Evolutionary conservation across 2,113 vertebrate genomes (phyloP).

Genomic region (Electrona antarctica): DNA sequence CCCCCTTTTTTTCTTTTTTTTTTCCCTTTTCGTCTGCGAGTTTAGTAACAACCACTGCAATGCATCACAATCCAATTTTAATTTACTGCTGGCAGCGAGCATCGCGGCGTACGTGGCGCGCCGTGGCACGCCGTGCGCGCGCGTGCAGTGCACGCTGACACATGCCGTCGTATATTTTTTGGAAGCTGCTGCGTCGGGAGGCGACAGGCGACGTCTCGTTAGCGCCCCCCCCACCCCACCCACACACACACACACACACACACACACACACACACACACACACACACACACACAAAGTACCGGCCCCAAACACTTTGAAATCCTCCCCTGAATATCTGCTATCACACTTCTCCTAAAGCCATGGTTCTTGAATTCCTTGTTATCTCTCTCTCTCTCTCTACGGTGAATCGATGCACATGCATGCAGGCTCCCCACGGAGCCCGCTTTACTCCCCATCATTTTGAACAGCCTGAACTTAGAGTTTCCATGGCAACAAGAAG

Average conservation of each 20-base stretch:
- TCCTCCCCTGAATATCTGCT: conserved; percentile 28
- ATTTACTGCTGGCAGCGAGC: conserved; percentile 68
- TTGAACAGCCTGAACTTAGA: conserved; percentile 73
- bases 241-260: conserved; percentile 39
- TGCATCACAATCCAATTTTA: conserved; percentile 79
- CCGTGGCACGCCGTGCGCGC: background rate
- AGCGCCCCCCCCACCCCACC: too few species aligned
- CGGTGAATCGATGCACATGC: conserved; percentile 60
- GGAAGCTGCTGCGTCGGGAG: background rate
- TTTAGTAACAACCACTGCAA: conserved; percentile 73
- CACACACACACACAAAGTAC: conserved; percentile 49
- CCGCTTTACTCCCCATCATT: conserved; percentile 62
- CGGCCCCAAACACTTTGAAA: conserved; percentile 70
- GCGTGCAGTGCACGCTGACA: background rate
- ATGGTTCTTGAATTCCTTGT: conserved; percentile 32
- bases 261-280: conserved; percentile 26
- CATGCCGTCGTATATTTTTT: conserved; percentile 1
- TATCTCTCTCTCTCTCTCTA: conserved; percentile 42
- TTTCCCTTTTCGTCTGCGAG: conserved; percentile 51
- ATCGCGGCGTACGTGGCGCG: conserved; percentile 6
- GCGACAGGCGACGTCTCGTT: too few species aligned
- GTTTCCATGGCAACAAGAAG: conserved; percentile 78
- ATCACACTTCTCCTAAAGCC: conserved; percentile 22
- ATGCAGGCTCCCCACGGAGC: conserved; percentile 54
- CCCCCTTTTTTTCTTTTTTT: background rate